Evolutionary conservation across 2,888 invertebrate genomes (phyloP), one percentile per base, ranked within the genome.

Genomic region (Rotaria socialis): DNA sequence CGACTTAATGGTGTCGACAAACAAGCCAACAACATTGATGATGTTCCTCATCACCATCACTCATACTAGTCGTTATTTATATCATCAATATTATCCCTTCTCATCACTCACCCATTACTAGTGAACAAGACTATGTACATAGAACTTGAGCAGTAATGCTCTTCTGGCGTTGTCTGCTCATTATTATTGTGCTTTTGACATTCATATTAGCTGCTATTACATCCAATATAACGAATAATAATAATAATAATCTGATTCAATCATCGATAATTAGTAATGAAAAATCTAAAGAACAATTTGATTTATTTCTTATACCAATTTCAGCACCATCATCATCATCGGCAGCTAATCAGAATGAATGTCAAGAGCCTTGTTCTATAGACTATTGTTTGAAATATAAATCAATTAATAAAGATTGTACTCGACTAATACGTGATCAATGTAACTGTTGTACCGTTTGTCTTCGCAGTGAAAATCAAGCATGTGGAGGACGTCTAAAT

Each of bases 401-500:
- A 47, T 47, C 11, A 24, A 24, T 47, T n/a, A 43, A 80, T 47
- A 80, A 80, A 47, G 47, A 80, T 2, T 80, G 80, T 80, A 19
- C n/a, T 24, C 47, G 47, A n/a, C 24, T 80, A n/a, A 80, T 80
- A 47, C 80, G 80, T 47, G 80, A 80, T 80, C 80, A 47, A 80
- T 80, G 80, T 80, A 19, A 80, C 11, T 80, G 80, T 47, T 80
- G 80, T 80, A 80, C 80, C 1, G 80, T 80, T 11, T 80, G 80
- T 24, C 47, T 80, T 22, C 43, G 80, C n/a, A 47, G 24, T 41
- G 47, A 47, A 43, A 24, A 80, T 80, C 19, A 80, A 80, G 11
- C 14, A 47, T 80, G 80, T 47, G 80, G 80, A 14, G 80, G 80
- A 5, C 43, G 47, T 47, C n/a, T 80, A 1, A 80, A 80, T 47